Evolutionary conservation across 2,797 vertebrate species (phyloP).

Genomic region (Coracias cyanogaster): DNA sequence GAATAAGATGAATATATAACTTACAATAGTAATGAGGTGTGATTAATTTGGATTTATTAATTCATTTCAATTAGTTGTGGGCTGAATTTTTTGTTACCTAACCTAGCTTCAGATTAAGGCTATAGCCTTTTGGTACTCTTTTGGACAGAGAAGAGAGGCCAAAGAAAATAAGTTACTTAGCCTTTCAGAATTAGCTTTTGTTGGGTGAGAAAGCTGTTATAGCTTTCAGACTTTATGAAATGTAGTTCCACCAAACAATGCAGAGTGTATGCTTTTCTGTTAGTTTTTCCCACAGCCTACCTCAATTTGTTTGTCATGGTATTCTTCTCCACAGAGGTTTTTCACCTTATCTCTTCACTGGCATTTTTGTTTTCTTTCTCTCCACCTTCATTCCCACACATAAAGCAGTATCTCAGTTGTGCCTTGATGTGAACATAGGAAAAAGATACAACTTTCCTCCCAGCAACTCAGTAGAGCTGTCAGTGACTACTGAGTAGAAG

Average conservation of each 20-base stretch:
- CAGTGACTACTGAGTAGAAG: background rate
- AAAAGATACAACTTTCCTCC: background rate
- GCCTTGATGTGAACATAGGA: background rate
- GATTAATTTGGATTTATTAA: background rate
- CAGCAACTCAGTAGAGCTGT: background rate
- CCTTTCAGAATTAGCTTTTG: constrained; percentile 21
- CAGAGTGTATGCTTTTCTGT: background rate
- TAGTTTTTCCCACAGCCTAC: background rate
- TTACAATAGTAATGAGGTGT: background rate
- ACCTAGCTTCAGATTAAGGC: background rate
- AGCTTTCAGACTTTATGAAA: constrained; percentile 10
- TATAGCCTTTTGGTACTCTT: background rate
- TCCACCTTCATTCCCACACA: background rate
- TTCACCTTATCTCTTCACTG: constrained; percentile 11
- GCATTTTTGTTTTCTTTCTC: constrained; percentile 31
- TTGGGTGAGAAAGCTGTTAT: background rate
- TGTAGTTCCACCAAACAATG: background rate
- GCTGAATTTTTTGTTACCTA: background rate
- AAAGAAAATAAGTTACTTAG: background rate
- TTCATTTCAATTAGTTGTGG: background rate
- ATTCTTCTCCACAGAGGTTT: background rate
- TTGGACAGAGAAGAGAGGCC: background rate
- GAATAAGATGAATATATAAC: background rate
- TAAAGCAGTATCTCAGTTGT: background rate
- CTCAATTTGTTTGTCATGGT: constrained; percentile 15